A percentile compares a stretch with the other conserved stretches of the same genome.
Conservation (phyloP, 2,888 invertebrate species). For the Cosmia pyralina region DNA sequence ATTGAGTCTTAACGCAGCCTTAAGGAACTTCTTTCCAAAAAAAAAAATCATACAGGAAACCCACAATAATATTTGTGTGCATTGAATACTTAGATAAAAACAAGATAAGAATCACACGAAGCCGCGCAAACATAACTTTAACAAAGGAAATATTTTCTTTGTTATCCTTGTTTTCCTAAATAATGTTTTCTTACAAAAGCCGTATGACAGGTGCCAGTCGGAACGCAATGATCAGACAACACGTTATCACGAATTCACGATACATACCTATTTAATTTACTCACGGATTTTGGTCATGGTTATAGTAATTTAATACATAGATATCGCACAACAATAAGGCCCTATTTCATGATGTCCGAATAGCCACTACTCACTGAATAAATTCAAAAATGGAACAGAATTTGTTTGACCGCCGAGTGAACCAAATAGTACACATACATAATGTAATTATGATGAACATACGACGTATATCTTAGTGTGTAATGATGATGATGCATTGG, state of each 20-base stretch:
- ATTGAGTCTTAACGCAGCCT: too few species aligned
- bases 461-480: not conserved
- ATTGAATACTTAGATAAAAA: slow-evolving; percentile 41
- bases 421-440: slow-evolving; percentile 42
- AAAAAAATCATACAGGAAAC: not conserved
- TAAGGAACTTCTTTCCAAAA: not conserved
- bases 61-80: slow-evolving; percentile 3
- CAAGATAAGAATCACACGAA: slow-evolving; percentile 40
- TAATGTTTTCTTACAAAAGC: slow-evolving; percentile 50
- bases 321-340: too few species aligned
- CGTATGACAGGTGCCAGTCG: slow-evolving; percentile 55
- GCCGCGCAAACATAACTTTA: slow-evolving; percentile 34
- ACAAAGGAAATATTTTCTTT: slow-evolving; percentile 44
- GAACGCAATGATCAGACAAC: slow-evolving; percentile 37
- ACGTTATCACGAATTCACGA: slow-evolving; percentile 41
- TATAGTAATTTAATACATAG: not conserved
- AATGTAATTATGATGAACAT: slow-evolving; percentile 21
- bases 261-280: slow-evolving; percentile 52
- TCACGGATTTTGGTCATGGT: not conserved
- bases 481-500: not conserved
- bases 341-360: too few species aligned
- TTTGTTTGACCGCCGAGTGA: slow-evolving; percentile 11
- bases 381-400: too few species aligned
- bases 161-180: slow-evolving; percentile 47
- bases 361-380: too few species aligned